A percentile compares a stretch with the other conserved stretches of the same genome.
Evolutionary conservation across 2,113 vertebrate species (phyloP).

Genomic region (Bagarius yarrelli): DNA sequence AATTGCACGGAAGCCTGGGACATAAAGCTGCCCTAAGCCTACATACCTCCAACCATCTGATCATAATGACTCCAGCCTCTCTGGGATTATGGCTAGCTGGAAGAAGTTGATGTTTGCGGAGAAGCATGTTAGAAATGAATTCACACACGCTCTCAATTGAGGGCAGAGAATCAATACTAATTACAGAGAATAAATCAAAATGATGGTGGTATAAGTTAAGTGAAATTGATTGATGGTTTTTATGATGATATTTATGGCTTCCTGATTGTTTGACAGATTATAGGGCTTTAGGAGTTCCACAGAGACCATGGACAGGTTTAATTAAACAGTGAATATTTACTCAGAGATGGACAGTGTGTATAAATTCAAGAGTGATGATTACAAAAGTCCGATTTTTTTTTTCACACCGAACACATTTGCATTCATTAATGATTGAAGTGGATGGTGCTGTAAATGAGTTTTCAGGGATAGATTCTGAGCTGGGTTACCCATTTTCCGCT

Average conservation of each 20-base stretch:
- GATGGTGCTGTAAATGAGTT: too few species aligned
- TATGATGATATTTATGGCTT: not conserved
- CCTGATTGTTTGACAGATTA: not conserved
- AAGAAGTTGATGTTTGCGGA: not conserved
- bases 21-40: constrained; percentile 19
- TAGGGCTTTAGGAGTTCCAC: not conserved
- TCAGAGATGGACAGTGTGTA: not conserved
- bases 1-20: not conserved
- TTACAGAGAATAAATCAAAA: constrained; percentile 9
- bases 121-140: constrained; percentile 3
- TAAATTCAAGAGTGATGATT: not conserved
- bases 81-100: constrained; percentile 5
- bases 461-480: too few species aligned
- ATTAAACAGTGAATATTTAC: not conserved
- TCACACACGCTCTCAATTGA: not conserved
- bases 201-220: not conserved
- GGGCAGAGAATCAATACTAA: not conserved
- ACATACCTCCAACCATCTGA: constrained; percentile 17
- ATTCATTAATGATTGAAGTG: too few species aligned
- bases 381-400: not conserved
- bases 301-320: not conserved
- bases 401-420: too few species aligned
- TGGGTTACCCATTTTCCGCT: too few species aligned
- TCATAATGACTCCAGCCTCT: constrained; percentile 7
- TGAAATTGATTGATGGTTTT: not conserved